These are phyloP conservation scores for Charina bottae DNA, from an alignment of 2,113 vertebrate genomes.

Conservation along the genomic window DNA sequence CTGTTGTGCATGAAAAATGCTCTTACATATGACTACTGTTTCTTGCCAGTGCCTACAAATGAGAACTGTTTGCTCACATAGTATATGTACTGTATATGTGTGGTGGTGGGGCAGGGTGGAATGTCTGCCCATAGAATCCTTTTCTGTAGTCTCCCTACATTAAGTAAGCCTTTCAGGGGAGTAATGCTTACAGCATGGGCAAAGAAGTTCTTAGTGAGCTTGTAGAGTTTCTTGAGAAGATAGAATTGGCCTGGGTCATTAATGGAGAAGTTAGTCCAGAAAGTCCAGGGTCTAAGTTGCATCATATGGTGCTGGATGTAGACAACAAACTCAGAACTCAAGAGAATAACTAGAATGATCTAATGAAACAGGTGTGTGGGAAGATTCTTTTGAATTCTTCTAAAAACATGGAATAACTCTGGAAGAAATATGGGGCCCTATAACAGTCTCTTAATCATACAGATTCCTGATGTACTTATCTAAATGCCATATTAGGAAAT, in stretches of 20 bases:
- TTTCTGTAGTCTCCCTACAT: background rate
- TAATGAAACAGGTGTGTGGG: background rate
- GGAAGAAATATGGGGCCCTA: background rate
- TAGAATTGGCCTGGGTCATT: background rate
- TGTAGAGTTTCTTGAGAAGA: background rate
- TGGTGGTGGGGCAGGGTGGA: background rate
- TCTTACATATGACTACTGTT: background rate
- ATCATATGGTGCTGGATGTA: background rate
- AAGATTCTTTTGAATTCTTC: background rate
- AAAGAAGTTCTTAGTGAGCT: background rate
- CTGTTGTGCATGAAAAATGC: background rate
- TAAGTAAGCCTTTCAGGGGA: background rate
- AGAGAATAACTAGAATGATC: background rate
- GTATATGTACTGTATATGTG: background rate
- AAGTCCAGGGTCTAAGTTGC: background rate
- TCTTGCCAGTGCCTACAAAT: background rate
- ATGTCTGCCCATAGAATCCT: background rate
- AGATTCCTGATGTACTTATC: slow-evolving; percentile 13
- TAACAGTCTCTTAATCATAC: slow-evolving; percentile 5
- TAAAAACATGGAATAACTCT: background rate
- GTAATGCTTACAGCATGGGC: background rate
- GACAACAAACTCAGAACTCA: background rate
- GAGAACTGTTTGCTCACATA: background rate
- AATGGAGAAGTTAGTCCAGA: background rate
- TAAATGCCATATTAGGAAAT: background rate